Base-by-base conservation (phyloP, 1,140 invertebrate genomes). In the Anastrepha ludens region DNA sequence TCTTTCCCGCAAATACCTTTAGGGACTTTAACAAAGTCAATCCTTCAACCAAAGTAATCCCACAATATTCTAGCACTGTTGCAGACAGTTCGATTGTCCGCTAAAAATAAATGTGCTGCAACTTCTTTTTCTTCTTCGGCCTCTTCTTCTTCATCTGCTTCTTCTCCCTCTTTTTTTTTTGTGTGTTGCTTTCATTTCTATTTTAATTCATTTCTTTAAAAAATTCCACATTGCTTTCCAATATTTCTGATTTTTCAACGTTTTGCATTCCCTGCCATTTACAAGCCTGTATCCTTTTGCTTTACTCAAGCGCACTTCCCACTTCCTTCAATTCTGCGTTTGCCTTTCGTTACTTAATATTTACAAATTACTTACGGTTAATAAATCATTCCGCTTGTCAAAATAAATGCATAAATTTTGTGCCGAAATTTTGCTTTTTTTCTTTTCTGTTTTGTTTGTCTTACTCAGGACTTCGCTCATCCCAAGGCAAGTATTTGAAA, bases 361-460 rank as follows among this genome's bases (percentile, higher is more conserved):
- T 89, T 90, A 92, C 90, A 92, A 92, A 92, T 92, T 92, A 91
- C 91, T 89, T 90, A 92, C 89, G 91, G 91, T 92, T 90, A 92
- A 92, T 92, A 92, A 92, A 92, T 92, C 91, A 92, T 90, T 91
- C 89, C 74, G 90, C 88, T 90, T 92, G 91, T 92, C 91, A 91
- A 92, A 92, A 92, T 92, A 92, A 92, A 91, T 67, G 85, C 85
- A 60, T 60, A 86, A 44, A 60, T 86, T 86, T 86, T 41, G 55
- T 60, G 59, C 55, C 41, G 85, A 55, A 62, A n/a, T 60, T 86
- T 11, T 86, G 29, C 50, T 29, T 41, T 60, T 85, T 55, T 62
- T 62, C 50, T 85, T 58, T 6, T 0, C 29, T 39, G 55, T 29
- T 17, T 9, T 47, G 67, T 47, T 13, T 74, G 67, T 47, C 67